Evolutionary conservation across 1,140 invertebrate species (phyloP), one percentile per base, ranked within the genome.

Genomic region (Antheraea pernyi): DNA sequence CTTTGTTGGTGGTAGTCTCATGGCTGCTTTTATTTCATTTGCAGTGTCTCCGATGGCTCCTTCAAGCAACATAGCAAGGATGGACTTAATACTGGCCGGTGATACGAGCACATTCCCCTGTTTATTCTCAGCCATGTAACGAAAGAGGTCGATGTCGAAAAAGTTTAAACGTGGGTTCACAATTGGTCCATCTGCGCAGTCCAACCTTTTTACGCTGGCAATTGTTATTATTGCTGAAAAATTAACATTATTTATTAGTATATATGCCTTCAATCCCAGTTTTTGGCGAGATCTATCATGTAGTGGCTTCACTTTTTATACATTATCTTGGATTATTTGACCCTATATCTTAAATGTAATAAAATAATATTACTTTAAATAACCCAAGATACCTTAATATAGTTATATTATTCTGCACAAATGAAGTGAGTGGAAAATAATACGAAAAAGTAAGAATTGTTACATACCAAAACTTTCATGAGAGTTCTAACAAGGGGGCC

Each of bases 21-120:
- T 80, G 2, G 93, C 90, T n/a, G 87, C 89, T 58, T 92, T 85
- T 61, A 96, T 92, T 89, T 96, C 94, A 36, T 88, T 75, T 19
- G 93, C 93, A 10, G 95, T 95, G 1, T 83, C 77, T 11, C 94
- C 94, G 22, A 75, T 77, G 0, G 95, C 93, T 30, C 94, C 96
- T 83, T 95, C 95, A 39, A 94, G 83, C 19, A 95, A 76, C 93
- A 96, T 94, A 4, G 93, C 94, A 53, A 97, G 79, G 1, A 93
- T 93, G 0, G 93, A 89, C 83, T 95, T 95, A 22, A 96, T 93
- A 82, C 95, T 96, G 22, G 94, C 93, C 7, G 96, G 95, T 10
- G 96, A 96, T 7, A 96, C 78, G 75, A 96, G 92, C 18, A 96
- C 83, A 84, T 96, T 96, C 18, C 93, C 94, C 18, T 16, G 62